Base-by-base conservation (phyloP, 2,113 vertebrate species). In the Steatornis caripensis region DNA sequence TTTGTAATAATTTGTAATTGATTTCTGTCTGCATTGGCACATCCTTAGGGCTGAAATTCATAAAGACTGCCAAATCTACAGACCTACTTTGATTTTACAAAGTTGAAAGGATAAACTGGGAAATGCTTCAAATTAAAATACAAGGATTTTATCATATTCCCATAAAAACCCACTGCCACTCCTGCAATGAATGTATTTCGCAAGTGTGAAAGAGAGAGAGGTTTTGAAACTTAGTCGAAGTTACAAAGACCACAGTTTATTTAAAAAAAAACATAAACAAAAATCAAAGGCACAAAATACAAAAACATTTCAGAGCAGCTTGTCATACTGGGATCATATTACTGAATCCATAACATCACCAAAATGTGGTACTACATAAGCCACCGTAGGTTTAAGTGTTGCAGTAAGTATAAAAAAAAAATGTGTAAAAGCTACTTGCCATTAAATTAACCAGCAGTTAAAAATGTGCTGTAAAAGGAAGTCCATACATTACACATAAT, bases 401-500 rank as follows among this genome's bases (percentile, higher is more conserved):
- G 61, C 58, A 79, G 29, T 41, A 60, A 91, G 26, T 39, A 76
- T 41, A 46, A 89, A 89, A 72, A 60, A 51, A 49, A 70, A 46
- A 19, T 0, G 5, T 60, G 39, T 41, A 41, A 68, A 69, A 36
- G 77, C 66, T 83, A 79, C 48, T 84, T 85, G 91, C 69, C 76
- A 75, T 69, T 64, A 49, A 79, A 70, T 54, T 51, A 46, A 27
- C 36, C 48, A 37, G 51, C 24, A 79, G 72, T 66, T 95, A 94
- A 39, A 86, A 72, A 26, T 89, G 41, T 70, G 68, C 8, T 49
- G 89, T 77, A 91, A 95, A 95, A 61, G 95, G 92, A 36, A 98
- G 64, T 36, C 97, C 95, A 58, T 96, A 97, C 30, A 93, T 94
- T 11, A 60, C 79, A 93, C 93, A 93, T 53, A 98, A 90, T 93